Evolutionary conservation across 35 echinoderm and acorn worm genomes (phyloP).

Genomic region (Patiria miniata): DNA sequence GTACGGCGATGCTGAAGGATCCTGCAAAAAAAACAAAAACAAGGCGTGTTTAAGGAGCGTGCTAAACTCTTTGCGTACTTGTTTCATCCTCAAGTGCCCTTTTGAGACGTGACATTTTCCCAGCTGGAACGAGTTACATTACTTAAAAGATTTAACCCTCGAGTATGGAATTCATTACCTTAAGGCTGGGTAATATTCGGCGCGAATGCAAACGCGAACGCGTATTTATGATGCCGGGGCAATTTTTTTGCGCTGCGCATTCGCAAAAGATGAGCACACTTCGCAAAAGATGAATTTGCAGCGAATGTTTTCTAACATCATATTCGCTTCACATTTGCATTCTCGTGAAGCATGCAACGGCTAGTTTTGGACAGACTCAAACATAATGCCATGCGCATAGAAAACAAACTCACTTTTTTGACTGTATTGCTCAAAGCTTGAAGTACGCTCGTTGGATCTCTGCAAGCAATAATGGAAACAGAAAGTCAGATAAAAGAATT

Average conservation of each 20-base stretch:
- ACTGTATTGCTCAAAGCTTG: not conserved
- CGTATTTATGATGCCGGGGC: no score
- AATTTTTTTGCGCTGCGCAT: no score
- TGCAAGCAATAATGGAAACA: not conserved
- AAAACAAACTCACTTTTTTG: not conserved
- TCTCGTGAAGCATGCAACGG: not conserved
- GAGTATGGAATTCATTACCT: not conserved
- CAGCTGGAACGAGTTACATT: not conserved
- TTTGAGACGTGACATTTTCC: not conserved
- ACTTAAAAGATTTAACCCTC: not conserved
- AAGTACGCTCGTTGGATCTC: not conserved
- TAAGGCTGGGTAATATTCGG: not conserved
- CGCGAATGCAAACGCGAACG: no score
- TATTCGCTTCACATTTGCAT: no score
- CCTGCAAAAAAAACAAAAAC: constrained; percentile 39
- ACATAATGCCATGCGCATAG: not conserved
- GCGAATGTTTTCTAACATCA: no score
- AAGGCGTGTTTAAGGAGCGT: not conserved
- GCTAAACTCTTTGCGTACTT: not conserved
- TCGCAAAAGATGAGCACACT: no score
- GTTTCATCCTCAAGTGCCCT: not conserved
- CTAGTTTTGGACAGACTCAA: not conserved
- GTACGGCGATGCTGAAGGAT: constrained; percentile 65
- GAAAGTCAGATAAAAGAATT: not conserved
- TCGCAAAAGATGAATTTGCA: no score